phyloP scores from a whole-genome alignment of 2,797 vertebrate genomes.

The Gymnopithys bicolor region DNA sequence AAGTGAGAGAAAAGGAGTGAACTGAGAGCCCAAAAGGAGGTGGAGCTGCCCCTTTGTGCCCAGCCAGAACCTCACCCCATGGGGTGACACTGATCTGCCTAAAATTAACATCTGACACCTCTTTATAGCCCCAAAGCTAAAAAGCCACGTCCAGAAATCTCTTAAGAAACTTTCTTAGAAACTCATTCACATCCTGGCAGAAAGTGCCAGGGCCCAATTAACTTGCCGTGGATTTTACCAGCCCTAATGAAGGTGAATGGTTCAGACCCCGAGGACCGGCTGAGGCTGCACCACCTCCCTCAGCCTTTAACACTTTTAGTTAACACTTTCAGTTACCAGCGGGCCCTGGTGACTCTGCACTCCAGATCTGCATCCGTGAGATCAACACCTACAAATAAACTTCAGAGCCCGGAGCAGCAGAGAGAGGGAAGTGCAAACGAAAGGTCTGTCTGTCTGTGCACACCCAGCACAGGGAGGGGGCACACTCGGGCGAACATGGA shows the following conservation, averaged over 20 bases:
- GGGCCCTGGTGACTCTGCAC: background rate
- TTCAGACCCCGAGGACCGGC: rapidly evolving
- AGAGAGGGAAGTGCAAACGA: background rate
- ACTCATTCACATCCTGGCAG: background rate
- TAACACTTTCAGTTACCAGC: no score
- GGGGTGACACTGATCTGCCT: background rate
- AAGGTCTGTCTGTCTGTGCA: background rate
- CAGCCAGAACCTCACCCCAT: background rate
- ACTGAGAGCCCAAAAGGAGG: background rate
- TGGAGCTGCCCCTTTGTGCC: background rate
- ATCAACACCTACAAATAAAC: background rate
- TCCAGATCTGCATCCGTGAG: background rate
- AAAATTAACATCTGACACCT: background rate
- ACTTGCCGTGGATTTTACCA: background rate
- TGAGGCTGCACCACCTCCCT: background rate
- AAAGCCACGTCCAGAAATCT: background rate
- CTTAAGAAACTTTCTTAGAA: background rate
- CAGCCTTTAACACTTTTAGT: no score
- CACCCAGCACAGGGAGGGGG: background rate
- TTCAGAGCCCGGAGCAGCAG: background rate
- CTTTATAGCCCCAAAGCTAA: background rate
- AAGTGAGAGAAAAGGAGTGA: conserved; percentile 30
- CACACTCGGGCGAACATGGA: background rate
- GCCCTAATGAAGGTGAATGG: background rate
- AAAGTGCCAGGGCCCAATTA: background rate